Evolutionary conservation across 2,113 vertebrate genomes (phyloP).

Genomic region (Hippocampus abdominalis): DNA sequence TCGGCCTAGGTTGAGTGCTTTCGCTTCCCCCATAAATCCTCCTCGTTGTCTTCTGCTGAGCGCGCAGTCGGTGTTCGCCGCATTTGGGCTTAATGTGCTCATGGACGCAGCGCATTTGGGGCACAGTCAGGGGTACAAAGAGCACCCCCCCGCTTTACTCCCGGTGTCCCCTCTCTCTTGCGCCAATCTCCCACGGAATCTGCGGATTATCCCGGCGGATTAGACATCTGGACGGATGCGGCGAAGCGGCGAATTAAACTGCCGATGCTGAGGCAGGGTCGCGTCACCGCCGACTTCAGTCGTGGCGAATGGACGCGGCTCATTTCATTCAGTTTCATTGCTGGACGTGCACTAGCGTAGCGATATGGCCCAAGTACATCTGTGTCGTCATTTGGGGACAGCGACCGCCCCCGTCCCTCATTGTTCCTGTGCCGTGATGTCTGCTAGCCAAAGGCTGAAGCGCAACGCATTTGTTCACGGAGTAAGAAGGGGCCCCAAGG

Average conservation of each 20-base stretch:
- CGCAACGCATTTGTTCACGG: too few species aligned
- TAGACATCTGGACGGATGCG: constrained; percentile 42
- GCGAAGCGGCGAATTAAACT: background rate
- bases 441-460: too few species aligned
- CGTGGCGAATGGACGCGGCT: too few species aligned
- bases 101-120: constrained; percentile 39
- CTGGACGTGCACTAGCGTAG: too few species aligned
- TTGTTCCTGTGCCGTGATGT: too few species aligned
- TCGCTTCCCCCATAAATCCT: constrained; percentile 15
- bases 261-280: background rate
- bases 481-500: too few species aligned
- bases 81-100: constrained; percentile 43
- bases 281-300: too few species aligned
- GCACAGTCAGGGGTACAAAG: constrained; percentile 26
- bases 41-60: background rate
- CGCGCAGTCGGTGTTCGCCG: constrained; percentile 16
- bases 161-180: constrained; percentile 3
- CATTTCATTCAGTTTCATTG: too few species aligned
- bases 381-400: too few species aligned
- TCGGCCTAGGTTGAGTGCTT: constrained; percentile 2
- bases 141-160: constrained; percentile 19
- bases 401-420: too few species aligned
- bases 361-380: too few species aligned
- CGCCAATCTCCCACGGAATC: constrained; percentile 15
- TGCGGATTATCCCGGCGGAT: constrained; percentile 44